Evolutionary conservation across 2,888 invertebrate genomes (phyloP).

Genomic region (Drosophila kambysellisi): DNA sequence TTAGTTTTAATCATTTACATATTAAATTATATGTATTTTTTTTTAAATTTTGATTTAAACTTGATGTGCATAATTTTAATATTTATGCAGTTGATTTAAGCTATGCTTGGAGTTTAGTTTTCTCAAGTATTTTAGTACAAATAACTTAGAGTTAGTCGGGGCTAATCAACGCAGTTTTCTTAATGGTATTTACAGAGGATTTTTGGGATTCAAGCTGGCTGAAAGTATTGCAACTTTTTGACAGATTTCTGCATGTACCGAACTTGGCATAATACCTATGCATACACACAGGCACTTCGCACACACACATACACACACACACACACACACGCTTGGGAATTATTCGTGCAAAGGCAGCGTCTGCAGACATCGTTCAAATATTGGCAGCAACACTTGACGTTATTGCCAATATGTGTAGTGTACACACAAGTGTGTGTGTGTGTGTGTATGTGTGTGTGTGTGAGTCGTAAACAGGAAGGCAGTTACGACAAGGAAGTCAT

Average conservation of each 20-base stretch:
- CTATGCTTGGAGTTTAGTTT: too few species aligned
- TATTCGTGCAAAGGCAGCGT: conserved; percentile 51
- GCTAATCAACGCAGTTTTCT: conserved; percentile 24
- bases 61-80: neutral
- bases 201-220: conserved; percentile 26
- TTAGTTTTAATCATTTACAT: neutral
- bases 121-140: neutral
- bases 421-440: conserved; percentile 23
- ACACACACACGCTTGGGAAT: neutral
- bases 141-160: neutral
- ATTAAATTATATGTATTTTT: neutral
- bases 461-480: conserved; percentile 76
- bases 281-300: neutral
- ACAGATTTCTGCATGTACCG: conserved; percentile 53
- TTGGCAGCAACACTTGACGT: conserved; percentile 79
- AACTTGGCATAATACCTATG: conserved; percentile 45
- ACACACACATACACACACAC: neutral
- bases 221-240: conserved; percentile 60
- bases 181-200: conserved; percentile 38
- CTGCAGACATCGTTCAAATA: conserved; percentile 67
- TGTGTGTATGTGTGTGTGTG: conserved; percentile 23
- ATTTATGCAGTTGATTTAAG: neutral
- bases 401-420: conserved; percentile 75
- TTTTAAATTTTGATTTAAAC: neutral
- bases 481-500: conserved; percentile 78